Evolutionary conservation across 2,888 invertebrate species (phyloP), one percentile per base, ranked within the genome.

Genomic region (Platycheirus rosarum): DNA sequence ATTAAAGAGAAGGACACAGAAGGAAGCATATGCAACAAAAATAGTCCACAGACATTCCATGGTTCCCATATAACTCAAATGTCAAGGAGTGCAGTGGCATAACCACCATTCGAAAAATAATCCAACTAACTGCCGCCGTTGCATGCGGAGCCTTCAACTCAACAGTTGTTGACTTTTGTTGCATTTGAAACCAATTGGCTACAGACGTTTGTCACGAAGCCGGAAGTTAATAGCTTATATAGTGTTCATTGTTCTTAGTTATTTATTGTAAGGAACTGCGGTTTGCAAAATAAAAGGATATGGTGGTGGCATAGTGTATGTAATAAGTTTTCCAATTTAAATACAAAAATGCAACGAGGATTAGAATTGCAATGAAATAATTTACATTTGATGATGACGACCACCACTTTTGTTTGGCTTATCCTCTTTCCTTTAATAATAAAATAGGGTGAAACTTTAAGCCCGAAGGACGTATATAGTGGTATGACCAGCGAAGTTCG

Each of bases 131-230:
- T n/a, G n/a, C n/a, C n/a, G n/a, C n/a, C 35, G 53, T 62, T 69
- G 46, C 53, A 40, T 62, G 29, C 9, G n/a, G 53, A 70, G 42
- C 65, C 70, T 49, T 77, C 55, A 55, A 73, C 73, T 62, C 74
- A 63, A 60, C 57, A 66, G 51, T 70, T 80, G 63, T 75, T 80
- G 51, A 65, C 65, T 75, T 70, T 75, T 69, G 48, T 40, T 18
- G 49, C 44, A 49, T 37, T n/a, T 75, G 16, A 65, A 57, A 46
- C 49, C 60, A 53, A 57, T 66, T 62, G 78, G 70, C 51, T 69
- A 35, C 55, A 62, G 65, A 65, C 60, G 37, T 76, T 75, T 60
- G 70, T 76, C 80, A 76, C 75, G 70, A 71, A 70, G 53, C 51
- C 76, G 70, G 75, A 80, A 70, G 44, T 48, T 11, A 53, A 51